phyloP scores from a whole-genome alignment of 2,113 vertebrate species.

The Morone chrysops region DNA sequence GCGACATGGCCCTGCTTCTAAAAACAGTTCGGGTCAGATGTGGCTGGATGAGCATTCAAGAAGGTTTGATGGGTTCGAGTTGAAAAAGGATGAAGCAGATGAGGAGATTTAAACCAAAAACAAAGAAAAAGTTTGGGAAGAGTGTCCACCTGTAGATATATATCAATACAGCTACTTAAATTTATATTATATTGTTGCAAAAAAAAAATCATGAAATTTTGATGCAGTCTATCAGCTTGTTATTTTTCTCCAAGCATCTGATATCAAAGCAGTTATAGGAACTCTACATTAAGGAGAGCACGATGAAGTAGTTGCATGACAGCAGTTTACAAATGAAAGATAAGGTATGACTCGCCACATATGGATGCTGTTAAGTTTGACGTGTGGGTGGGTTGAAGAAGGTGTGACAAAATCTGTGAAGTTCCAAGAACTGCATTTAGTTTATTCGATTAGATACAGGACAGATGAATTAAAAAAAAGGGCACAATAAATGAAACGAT shows the following conservation, averaged over 20 bases:
- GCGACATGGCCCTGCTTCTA: background rate
- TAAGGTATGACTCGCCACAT: conserved; percentile 39
- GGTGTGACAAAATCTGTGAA: conserved; percentile 36
- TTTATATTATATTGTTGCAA: background rate
- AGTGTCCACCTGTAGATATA: background rate
- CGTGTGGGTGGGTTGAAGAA: conserved; percentile 24
- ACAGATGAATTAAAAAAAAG: conserved; percentile 4
- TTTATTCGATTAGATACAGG: conserved; percentile 37
- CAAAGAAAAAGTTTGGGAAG: background rate
- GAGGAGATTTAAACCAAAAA: conserved; percentile 4
- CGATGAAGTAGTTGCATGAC: conserved; percentile 17
- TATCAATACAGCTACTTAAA: background rate
- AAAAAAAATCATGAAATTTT: background rate
- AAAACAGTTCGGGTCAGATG: conserved; percentile 10
- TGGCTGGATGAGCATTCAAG: background rate
- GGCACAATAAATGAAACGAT: background rate
- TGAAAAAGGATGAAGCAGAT: background rate
- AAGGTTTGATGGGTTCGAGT: background rate
- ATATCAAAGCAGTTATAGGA: background rate
- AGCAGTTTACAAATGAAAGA: conserved; percentile 45
- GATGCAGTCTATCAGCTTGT: background rate
- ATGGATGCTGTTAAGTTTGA: conserved; percentile 56
- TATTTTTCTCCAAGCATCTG: background rate
- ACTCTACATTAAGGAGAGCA: conserved; percentile 2
- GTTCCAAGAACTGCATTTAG: conserved; percentile 27